Conservation (phyloP, 2,113 vertebrate genomes). For the Rallus limicola region DNA sequence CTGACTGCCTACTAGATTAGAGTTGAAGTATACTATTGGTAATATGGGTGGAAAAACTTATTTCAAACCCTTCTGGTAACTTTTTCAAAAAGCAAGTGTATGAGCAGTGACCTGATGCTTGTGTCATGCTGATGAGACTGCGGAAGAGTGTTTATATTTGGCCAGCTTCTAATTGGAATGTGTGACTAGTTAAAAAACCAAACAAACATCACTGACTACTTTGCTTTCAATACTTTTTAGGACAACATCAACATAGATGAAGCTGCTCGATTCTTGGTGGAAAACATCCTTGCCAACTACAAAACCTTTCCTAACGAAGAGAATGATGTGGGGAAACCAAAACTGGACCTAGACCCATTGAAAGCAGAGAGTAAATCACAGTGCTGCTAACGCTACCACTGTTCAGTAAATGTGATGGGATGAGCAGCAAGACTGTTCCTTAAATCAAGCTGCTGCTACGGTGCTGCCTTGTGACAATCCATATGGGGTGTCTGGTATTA, state of each 20-base stretch:
- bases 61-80: not conserved
- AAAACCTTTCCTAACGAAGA: conserved; percentile 89
- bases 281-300: conserved; percentile 90
- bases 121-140: not conserved
- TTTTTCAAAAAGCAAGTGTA: not conserved
- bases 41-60: not conserved
- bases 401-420: not conserved
- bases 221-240: conserved; percentile 70
- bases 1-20: not conserved
- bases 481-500: not conserved
- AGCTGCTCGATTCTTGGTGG: conserved; percentile 94
- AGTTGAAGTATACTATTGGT: not conserved
- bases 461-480: conserved; percentile 26
- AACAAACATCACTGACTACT: not conserved
- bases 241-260: conserved; percentile 97
- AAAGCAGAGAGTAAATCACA: conserved; percentile 88
- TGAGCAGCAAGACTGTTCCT: conserved; percentile 41
- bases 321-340: conserved; percentile 85
- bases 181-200: not conserved
- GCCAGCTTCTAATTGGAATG: not conserved
- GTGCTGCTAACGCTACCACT: conserved; percentile 85
- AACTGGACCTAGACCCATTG: conserved; percentile 83
- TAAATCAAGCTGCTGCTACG: not conserved
- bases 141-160: not conserved
- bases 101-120: not conserved